Evolutionary conservation across 1,140 invertebrate species (phyloP).

Genomic region (Coptotermes formosanus): DNA sequence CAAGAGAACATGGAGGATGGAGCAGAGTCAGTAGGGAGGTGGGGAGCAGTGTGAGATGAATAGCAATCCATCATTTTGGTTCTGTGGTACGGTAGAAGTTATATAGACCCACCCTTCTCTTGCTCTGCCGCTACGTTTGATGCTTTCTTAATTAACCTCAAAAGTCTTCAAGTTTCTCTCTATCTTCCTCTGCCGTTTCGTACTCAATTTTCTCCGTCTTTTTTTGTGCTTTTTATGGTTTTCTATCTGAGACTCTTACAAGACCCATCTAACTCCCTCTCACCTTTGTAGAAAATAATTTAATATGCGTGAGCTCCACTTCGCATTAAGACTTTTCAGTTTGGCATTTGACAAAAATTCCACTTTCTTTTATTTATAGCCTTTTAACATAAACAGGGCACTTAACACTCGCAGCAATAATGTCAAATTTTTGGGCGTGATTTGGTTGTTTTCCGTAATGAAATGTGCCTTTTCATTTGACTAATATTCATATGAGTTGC

Average conservation of each 20-base stretch:
- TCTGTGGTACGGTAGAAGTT: conserved; percentile 26
- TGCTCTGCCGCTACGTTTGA: conserved; percentile 27
- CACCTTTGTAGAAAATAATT: not conserved
- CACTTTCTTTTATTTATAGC: not conserved
- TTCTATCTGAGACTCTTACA: conserved; percentile 8
- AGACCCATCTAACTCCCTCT: not conserved
- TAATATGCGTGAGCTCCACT: not conserved
- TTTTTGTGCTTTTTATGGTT: not conserved
- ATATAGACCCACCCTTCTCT: conserved; percentile 24
- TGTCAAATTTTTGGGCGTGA: too few relatives aligned
- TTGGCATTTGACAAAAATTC: not conserved
- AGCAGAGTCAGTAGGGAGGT: not conserved
- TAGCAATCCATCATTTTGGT: conserved; percentile 29
- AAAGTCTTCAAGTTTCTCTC: conserved; percentile 11
- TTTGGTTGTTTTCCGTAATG: too few relatives aligned
- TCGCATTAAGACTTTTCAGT: conserved; percentile 1
- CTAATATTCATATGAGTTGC: too few relatives aligned
- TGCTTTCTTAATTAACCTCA: conserved; percentile 30
- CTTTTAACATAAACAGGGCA: not conserved
- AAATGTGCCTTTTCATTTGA: too few relatives aligned
- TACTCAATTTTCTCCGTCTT: not conserved
- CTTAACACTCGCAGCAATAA: too few relatives aligned
- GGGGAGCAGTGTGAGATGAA: conserved; percentile 19
- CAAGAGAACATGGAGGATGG: not conserved
- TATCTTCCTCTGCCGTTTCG: not conserved